These are phyloP conservation scores for Artibeus jamaicensis DNA, from an alignment of 2,797 vertebrate genomes.

Conservation along the genomic window DNA sequence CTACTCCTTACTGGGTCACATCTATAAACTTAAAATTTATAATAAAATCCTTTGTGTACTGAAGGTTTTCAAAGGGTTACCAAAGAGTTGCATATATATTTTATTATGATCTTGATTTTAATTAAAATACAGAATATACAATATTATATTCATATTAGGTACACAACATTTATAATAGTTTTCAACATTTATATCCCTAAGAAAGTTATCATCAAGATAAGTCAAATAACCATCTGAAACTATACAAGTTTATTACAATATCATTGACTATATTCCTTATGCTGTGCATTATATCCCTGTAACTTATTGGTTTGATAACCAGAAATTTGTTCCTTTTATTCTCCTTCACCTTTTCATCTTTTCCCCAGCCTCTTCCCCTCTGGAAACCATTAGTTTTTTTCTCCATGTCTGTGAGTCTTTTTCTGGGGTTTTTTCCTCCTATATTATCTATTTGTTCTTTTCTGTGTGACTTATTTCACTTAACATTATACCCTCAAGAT, in stretches of 20 bases:
- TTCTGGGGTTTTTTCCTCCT: background rate
- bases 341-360: background rate
- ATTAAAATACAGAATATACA: background rate
- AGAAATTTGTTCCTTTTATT: background rate
- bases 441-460: background rate
- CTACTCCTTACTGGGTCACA: background rate
- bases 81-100: background rate
- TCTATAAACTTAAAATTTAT: constrained; percentile 4
- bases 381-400: background rate
- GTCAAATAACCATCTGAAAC: background rate
- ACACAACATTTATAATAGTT: background rate
- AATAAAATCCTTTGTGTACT: background rate
- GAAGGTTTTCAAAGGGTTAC: background rate
- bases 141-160: background rate
- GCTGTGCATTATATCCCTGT: background rate
- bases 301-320: background rate
- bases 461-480: background rate
- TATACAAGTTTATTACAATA: background rate
- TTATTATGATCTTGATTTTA: background rate
- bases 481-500: background rate
- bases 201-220: background rate
- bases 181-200: background rate
- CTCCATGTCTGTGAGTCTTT: background rate
- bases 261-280: background rate
- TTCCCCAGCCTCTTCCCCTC: background rate